A percentile compares a stretch with the other conserved stretches of the same genome.
Evolutionary conservation across 2,113 vertebrate species (phyloP).

Genomic region (Pseudolaguvia tuberculata): DNA sequence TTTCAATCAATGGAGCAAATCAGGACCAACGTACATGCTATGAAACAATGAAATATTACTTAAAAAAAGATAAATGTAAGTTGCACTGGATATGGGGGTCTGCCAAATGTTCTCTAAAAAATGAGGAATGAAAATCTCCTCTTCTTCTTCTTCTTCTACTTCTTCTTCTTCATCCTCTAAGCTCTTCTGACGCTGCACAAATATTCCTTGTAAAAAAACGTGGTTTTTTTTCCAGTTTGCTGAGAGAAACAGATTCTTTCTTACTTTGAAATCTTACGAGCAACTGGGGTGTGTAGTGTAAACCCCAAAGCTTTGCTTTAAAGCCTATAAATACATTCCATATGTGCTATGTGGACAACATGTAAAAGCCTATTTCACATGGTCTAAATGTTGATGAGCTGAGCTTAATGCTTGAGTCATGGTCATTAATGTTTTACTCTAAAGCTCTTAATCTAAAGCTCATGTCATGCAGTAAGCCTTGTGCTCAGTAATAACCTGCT

Average conservation of each 20-base stretch:
- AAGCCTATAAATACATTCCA: conserved; percentile 64
- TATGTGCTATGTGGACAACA: conserved; percentile 52
- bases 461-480: neutral
- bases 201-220: conserved; percentile 54
- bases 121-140: neutral
- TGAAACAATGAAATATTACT: no score
- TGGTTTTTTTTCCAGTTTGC: conserved; percentile 46
- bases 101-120: neutral
- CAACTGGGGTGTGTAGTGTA: conserved; percentile 19
- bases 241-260: conserved; percentile 52
- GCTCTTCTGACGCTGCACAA: conserved; percentile 39
- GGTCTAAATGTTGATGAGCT: conserved; percentile 21
- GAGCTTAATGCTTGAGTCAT: neutral
- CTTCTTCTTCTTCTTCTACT: neutral
- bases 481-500: neutral
- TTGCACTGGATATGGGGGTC: no score
- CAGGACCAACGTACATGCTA: conserved; percentile 5
- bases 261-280: conserved; percentile 47
- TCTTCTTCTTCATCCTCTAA: neutral
- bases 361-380: conserved; percentile 30
- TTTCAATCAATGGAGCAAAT: conserved; percentile 14
- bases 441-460: conserved; percentile 17
- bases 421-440: neutral
- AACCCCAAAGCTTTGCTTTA: conserved; percentile 43
- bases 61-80: no score